These are phyloP conservation scores for Eupithecia abbreviata DNA, from an alignment of 2,888 invertebrate species.

Conservation along the genomic window DNA sequence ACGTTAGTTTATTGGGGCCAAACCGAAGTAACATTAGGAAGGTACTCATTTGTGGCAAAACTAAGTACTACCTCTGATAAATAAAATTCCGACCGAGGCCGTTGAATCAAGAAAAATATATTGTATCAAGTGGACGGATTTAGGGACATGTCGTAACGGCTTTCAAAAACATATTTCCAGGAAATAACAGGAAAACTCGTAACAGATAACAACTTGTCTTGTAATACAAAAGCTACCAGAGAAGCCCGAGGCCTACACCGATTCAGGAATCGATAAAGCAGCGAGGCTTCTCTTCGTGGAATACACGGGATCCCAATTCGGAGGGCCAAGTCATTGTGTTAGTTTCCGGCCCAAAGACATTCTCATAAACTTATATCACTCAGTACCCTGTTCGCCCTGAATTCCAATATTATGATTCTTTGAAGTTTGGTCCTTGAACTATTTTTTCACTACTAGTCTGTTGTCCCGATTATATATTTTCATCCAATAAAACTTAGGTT, in stretches of 20 bases:
- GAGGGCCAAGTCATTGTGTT: slow-evolving; percentile 44
- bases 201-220: neutral
- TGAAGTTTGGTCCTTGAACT: neutral
- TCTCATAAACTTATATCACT: slow-evolving; percentile 36
- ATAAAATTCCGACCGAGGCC: neutral
- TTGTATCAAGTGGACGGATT: neutral
- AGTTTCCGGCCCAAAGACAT: slow-evolving; percentile 33
- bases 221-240: slow-evolving; percentile 18
- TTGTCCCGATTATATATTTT: neutral
- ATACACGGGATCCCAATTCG: slow-evolving; percentile 47
- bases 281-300: slow-evolving; percentile 46
- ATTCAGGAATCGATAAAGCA: slow-evolving; percentile 49
- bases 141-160: neutral
- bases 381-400: slow-evolving; percentile 21
- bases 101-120: neutral
- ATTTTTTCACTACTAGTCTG: neutral
- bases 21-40: neutral
- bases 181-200: neutral
- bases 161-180: neutral
- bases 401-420: slow-evolving; percentile 30
- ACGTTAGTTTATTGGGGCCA: neutral
- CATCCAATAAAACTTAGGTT: neutral
- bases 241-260: slow-evolving; percentile 4
- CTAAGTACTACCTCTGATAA: neutral
- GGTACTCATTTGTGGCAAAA: neutral